A percentile compares a stretch with the other conserved stretches of the same genome.
Conservation (phyloP, 1,140 invertebrate species). For the Bombyx mori region DNA sequence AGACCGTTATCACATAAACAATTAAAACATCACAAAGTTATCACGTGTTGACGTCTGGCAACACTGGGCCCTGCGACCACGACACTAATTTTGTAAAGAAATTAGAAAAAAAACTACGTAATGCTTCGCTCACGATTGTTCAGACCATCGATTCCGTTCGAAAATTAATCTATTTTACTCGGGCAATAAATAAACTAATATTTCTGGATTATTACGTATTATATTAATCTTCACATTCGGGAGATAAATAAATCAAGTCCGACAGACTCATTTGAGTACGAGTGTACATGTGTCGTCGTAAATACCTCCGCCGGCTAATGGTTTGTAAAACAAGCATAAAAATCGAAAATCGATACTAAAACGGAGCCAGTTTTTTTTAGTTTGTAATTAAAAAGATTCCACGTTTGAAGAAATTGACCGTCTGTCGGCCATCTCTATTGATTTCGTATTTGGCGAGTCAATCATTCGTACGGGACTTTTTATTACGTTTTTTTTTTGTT, state of each 20-base stretch:
- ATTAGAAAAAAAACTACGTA: not conserved
- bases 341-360: constrained; percentile 7
- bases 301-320: not conserved
- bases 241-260: constrained; percentile 3
- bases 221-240: not conserved
- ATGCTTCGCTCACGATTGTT: not conserved
- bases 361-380: not conserved
- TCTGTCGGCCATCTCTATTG: too few species aligned
- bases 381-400: constrained; percentile 1
- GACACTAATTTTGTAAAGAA: too few species aligned
- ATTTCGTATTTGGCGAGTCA: too few species aligned
- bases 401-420: not conserved
- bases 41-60: too few species aligned
- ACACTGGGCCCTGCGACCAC: too few species aligned
- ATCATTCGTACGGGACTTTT: too few species aligned
- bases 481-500: too few species aligned
- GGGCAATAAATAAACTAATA: constrained; percentile 5
- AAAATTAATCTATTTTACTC: constrained; percentile 2
- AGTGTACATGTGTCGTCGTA: constrained; percentile 1
- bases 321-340: constrained; percentile 7
- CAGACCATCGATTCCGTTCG: not conserved
- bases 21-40: too few species aligned
- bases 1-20: too few species aligned
- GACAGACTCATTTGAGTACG: constrained; percentile 2
- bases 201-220: not conserved